Evolutionary conservation across 2,113 vertebrate species (phyloP).

Genomic region (Sula dactylatra): DNA sequence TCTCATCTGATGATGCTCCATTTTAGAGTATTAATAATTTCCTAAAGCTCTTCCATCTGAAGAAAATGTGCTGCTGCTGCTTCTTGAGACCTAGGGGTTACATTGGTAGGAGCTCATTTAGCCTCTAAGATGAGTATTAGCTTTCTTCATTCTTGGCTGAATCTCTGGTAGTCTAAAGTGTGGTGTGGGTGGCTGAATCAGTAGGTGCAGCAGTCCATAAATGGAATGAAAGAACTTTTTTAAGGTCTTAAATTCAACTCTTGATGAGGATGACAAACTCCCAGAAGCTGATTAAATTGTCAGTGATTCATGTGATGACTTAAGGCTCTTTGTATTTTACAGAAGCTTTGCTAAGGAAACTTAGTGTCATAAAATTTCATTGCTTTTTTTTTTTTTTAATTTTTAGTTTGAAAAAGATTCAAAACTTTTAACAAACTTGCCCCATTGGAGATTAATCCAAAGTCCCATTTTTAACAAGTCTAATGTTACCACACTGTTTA

Average conservation of each 20-base stretch:
- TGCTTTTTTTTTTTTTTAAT: not conserved
- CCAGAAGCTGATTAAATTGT: constrained; percentile 71
- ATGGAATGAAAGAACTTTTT: constrained; percentile 34
- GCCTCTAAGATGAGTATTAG: not conserved
- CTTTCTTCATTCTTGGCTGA: constrained; percentile 3
- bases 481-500: not conserved
- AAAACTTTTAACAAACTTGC: not conserved
- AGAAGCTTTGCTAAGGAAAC: constrained; percentile 50
- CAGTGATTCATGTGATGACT: constrained; percentile 66
- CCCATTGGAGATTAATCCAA: not conserved
- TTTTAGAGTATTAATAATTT: not conserved
- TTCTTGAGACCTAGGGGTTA: not conserved
- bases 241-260: constrained; percentile 49
- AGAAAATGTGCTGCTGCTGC: not conserved
- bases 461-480: not conserved
- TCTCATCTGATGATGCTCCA: not conserved
- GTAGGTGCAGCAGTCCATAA: constrained; percentile 36
- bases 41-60: not conserved
- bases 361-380: not conserved
- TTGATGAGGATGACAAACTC: constrained; percentile 63
- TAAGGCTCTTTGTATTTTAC: constrained; percentile 40
- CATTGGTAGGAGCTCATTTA: not conserved
- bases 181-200: constrained; percentile 41
- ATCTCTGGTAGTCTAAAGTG: constrained; percentile 5
- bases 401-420: not conserved